Conservation (phyloP, 1,140 invertebrate genomes). For the Acyrthosiphon pisum region DNA sequence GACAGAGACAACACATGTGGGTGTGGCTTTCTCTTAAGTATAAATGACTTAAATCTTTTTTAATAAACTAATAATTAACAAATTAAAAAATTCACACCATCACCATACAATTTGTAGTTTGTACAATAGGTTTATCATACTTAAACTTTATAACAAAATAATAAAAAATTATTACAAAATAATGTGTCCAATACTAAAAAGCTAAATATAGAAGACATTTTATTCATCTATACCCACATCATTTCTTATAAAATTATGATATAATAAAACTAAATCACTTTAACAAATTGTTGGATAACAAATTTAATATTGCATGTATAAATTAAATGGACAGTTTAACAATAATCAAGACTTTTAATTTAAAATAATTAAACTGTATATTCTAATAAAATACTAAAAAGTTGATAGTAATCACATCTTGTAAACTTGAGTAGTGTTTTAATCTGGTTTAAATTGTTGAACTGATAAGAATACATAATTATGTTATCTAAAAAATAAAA, state of each 20-base stretch:
- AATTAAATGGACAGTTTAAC: not conserved
- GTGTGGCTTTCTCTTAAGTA: not conserved
- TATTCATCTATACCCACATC: not conserved
- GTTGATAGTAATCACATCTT: not conserved
- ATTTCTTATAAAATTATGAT: slow-evolving; percentile 35
- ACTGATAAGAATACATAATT: slow-evolving; percentile 27
- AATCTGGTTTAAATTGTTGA: not conserved
- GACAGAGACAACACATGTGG: not conserved
- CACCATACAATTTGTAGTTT: not conserved
- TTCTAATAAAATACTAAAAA: not conserved
- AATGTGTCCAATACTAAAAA: not conserved
- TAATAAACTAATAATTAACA: not conserved
- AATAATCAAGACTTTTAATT: not conserved
- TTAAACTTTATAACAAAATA: not conserved
- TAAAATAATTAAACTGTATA: not conserved
- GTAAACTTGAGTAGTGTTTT: not conserved
- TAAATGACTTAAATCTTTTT: not conserved
- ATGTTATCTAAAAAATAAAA: slow-evolving; percentile 38
- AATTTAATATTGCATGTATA: not conserved
- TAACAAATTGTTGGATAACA: slow-evolving; percentile 5
- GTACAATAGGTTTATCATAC: not conserved
- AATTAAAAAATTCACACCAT: not conserved
- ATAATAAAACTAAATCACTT: not conserved
- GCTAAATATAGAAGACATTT: slow-evolving; percentile 24
- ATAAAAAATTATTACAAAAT: not conserved